Evolutionary conservation across 37 sponge, comb jelly and placozoan species (phyloP).

Genomic region (Halisarca cf. caerulea): DNA sequence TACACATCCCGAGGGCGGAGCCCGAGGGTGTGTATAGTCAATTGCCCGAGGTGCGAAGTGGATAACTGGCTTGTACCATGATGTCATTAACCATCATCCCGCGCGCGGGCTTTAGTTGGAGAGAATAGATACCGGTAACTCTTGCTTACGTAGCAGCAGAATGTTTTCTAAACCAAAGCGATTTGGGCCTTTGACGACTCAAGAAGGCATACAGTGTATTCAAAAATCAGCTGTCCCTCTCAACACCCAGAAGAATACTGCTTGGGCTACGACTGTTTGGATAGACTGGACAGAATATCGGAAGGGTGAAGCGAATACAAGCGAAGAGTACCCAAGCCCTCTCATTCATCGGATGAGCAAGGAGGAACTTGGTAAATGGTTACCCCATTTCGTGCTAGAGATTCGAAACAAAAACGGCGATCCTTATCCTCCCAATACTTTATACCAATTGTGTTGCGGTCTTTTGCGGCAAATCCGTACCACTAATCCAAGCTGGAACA

Average conservation of each 20-base stretch:
- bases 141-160: no score
- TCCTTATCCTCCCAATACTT: slow-evolving; percentile 43
- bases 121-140: no score
- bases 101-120: no score
- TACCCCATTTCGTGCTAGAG: slow-evolving; percentile 41
- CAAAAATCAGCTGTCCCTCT: not conserved
- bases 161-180: not conserved
- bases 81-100: no score
- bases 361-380: slow-evolving; percentile 28
- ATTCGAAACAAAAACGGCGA: slow-evolving; percentile 32
- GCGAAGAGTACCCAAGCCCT: not conserved
- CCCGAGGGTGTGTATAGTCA: no score
- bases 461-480: slow-evolving; percentile 37
- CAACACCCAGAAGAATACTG: slow-evolving; percentile 4
- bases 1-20: no score
- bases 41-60: no score
- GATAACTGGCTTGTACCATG: no score
- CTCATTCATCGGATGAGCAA: not conserved
- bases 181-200: not conserved
- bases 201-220: not conserved
- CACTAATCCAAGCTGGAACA: not conserved
- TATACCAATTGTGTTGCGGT: slow-evolving; percentile 44
- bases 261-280: slow-evolving; percentile 14
- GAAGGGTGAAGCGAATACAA: no score
- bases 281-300: not conserved